Conservation (phyloP, 2,113 vertebrate species). For the Cromileptes altivelis region DNA sequence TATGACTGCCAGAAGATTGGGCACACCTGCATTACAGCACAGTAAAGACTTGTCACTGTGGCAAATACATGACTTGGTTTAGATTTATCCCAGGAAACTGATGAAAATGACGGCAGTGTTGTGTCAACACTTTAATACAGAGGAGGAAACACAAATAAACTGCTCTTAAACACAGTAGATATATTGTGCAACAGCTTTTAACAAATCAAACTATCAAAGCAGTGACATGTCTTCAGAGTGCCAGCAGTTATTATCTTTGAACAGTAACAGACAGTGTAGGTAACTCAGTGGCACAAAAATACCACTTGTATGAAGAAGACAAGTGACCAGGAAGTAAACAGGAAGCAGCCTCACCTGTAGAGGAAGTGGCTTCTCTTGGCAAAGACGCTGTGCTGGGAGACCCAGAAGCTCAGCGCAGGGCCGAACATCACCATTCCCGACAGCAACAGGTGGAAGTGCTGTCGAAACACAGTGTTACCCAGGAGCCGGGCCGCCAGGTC, state of each 20-base stretch:
- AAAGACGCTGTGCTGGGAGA: constrained; percentile 90
- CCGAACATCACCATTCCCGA: constrained; percentile 88
- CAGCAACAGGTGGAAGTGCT: constrained; percentile 90
- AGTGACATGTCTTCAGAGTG: too few relatives aligned
- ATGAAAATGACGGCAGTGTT: not conserved
- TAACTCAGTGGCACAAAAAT: not conserved
- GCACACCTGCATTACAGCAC: too few relatives aligned
- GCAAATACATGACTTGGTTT: too few relatives aligned
- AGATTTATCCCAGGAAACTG: too few relatives aligned
- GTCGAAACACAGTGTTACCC: constrained; percentile 84
- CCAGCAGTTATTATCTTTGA: too few relatives aligned
- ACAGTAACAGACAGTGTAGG: not conserved
- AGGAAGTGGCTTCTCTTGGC: constrained; percentile 91
- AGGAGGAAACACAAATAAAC: too few relatives aligned
- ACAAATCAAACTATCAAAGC: not conserved
- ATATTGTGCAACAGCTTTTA: not conserved
- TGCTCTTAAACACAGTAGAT: too few relatives aligned
- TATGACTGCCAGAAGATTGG: too few relatives aligned
- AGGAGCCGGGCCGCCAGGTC: constrained; percentile 87
- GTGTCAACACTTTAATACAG: too few relatives aligned
- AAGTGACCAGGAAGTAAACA: constrained; percentile 1
- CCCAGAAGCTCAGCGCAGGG: constrained; percentile 89
- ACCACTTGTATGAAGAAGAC: not conserved
- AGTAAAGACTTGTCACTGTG: too few relatives aligned
- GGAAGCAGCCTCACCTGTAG: constrained; percentile 87